Conservation (phyloP, 2,888 invertebrate genomes). For the Nomada goodeniana region DNA sequence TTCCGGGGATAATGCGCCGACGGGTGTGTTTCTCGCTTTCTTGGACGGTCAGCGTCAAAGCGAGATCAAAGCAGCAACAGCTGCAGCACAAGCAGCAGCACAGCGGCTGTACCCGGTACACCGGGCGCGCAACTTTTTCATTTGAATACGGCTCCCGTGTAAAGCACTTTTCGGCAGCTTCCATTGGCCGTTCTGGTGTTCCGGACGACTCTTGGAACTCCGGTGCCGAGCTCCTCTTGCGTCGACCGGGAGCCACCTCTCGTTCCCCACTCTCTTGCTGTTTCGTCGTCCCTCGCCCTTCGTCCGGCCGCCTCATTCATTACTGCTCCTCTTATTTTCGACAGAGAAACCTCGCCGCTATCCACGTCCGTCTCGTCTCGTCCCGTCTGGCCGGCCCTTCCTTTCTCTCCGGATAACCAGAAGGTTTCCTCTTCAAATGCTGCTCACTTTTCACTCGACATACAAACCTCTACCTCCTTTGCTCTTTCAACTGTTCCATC, state of each 20-base stretch:
- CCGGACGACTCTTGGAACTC: conserved; percentile 59
- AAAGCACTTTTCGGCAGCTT: conserved; percentile 69
- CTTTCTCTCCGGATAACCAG: conserved; percentile 66
- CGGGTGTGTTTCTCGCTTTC: conserved; percentile 19
- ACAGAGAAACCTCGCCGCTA: conserved; percentile 70
- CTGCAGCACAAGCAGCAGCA: background rate
- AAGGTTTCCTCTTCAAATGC: conserved; percentile 74
- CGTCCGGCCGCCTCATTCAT: conserved; percentile 76
- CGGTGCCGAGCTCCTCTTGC: conserved; percentile 45
- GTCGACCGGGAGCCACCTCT: conserved; percentile 31
- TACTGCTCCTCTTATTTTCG: conserved; percentile 81
- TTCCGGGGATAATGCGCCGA: conserved; percentile 21
- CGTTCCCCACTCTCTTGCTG: conserved; percentile 6
- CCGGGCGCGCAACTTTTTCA: conserved; percentile 74
- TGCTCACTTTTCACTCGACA: conserved; percentile 74
- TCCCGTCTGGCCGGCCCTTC: conserved; percentile 65
- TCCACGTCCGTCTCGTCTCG: conserved; percentile 47
- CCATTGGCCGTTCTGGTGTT: conserved; percentile 67
- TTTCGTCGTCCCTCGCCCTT: conserved; percentile 52
- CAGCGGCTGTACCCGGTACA: background rate
- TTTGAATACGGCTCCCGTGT: conserved; percentile 69
- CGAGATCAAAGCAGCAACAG: conserved; percentile 76
- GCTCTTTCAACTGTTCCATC: conserved; percentile 58
- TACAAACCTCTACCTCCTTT: conserved; percentile 56
- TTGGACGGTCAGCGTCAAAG: conserved; percentile 39